Evolutionary conservation across 2,888 invertebrate genomes (phyloP).

Genomic region (Lasioglossum morio): DNA sequence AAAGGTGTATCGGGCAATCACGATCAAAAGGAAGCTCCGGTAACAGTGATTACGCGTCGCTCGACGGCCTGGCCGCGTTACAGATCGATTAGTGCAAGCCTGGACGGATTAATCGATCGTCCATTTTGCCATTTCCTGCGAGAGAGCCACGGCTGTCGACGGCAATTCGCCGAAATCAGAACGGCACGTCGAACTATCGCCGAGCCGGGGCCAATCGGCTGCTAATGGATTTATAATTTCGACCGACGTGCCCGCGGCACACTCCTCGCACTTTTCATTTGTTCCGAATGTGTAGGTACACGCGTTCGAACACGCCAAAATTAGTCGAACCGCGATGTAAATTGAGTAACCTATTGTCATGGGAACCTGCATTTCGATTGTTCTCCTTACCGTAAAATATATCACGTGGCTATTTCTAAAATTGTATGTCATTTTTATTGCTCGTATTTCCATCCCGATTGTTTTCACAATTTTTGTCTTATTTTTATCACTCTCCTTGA

Average conservation of each 20-base stretch:
- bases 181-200: conserved; percentile 63
- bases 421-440: not conserved
- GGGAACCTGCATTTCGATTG: not conserved
- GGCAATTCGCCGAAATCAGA: conserved; percentile 71
- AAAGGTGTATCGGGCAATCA: conserved; percentile 7
- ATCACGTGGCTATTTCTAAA: not conserved
- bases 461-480: not conserved
- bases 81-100: conserved; percentile 67
- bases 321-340: not conserved
- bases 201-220: conserved; percentile 60
- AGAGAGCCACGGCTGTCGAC: conserved; percentile 44
- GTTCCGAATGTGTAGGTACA: not conserved
- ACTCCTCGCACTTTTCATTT: not conserved
- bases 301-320: not conserved
- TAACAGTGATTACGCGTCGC: not conserved
- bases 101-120: conserved; percentile 67
- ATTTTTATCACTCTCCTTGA: not conserved
- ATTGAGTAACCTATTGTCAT: not conserved
- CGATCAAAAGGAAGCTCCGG: conserved; percentile 38
- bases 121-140: conserved; percentile 66
- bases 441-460: no score
- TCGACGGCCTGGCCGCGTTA: conserved; percentile 17
- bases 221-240: conserved; percentile 77
- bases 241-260: conserved; percentile 24
- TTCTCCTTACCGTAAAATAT: not conserved